Base-by-base conservation (phyloP, 1,140 invertebrate genomes). In the Diabrotica undecimpunctata region DNA sequence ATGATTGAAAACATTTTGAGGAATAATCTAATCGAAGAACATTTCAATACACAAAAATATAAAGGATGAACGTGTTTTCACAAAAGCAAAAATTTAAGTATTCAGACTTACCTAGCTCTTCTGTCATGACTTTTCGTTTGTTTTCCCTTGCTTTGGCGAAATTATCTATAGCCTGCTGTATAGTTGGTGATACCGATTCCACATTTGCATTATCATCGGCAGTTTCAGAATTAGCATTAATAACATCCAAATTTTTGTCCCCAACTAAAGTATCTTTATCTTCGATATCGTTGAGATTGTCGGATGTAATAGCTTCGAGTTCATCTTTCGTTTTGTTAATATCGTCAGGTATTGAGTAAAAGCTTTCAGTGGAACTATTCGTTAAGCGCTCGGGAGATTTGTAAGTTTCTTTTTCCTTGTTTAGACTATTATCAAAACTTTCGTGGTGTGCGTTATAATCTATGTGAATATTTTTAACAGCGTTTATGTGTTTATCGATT, bases 81-180 rank as follows among this genome's bases (percentile, higher is more conserved):
- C 25, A 25, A 25, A 25, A 25, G 25, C 25, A 25, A 25, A 25
- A 25, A 2, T 25, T 25, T 25, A 25, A 25, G 25, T 25, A 4
- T 25, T 46, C 8, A 46, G 41, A 6, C 13, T 68, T 57, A 37
- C 68, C 73, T 55, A 75, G 57, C 67, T 76, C 75, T 61, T 69
- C 54, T 39, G 62, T 67, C 56, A 77, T 57, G 0, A 77, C 70
- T 67, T 75, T 75, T 8, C 61, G 51, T 59, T 75, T 74, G 25
- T 70, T 76, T 64, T 67, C 70, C 39, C 66, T 62, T 5, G 75
- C 75, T 5, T 67, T 62, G 55, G 68, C 66, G 53, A 76, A 76
- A 57, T 74, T 76, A 25, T 73, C 70, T 2, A 70, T 50, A 7
- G 65, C 59, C 61, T 68, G 55, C 61, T 73, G 69, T 10, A 67